Evolutionary conservation across 2,888 invertebrate genomes (phyloP).

Genomic region (Adelognathus sp.): DNA sequence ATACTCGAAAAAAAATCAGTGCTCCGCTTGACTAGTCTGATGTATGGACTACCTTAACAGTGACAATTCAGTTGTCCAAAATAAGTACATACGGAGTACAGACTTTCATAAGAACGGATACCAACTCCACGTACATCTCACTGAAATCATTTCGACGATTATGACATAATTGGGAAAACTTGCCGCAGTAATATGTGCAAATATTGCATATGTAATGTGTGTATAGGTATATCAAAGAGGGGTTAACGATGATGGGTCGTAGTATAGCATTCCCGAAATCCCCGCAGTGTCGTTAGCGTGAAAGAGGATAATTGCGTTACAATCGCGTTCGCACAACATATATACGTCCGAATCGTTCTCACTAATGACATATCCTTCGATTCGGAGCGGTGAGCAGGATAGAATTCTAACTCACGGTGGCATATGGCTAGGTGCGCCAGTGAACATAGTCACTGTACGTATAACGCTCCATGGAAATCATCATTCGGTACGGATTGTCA

Average conservation of each 20-base stretch:
- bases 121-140: background rate
- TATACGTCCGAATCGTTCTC: constrained; percentile 44
- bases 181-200: background rate
- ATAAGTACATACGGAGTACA: background rate
- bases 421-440: too few relatives aligned
- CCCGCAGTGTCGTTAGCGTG: constrained; percentile 1
- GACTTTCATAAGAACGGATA: background rate
- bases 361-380: constrained; percentile 52
- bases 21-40: too few relatives aligned
- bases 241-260: background rate
- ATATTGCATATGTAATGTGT: background rate
- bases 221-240: background rate
- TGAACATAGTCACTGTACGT: background rate
- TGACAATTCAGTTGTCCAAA: too few relatives aligned
- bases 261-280: background rate
- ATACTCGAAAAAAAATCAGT: too few relatives aligned
- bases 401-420: background rate
- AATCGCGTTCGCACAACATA: constrained; percentile 33
- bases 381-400: background rate
- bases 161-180: too few relatives aligned
- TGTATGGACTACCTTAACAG: too few relatives aligned
- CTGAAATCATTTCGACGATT: background rate
- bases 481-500: constrained; percentile 49
- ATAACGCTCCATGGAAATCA: constrained; percentile 39
- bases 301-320: constrained; percentile 48